Evolutionary conservation across 2,888 invertebrate genomes (phyloP).

Genomic region (Cephonodes hylas): DNA sequence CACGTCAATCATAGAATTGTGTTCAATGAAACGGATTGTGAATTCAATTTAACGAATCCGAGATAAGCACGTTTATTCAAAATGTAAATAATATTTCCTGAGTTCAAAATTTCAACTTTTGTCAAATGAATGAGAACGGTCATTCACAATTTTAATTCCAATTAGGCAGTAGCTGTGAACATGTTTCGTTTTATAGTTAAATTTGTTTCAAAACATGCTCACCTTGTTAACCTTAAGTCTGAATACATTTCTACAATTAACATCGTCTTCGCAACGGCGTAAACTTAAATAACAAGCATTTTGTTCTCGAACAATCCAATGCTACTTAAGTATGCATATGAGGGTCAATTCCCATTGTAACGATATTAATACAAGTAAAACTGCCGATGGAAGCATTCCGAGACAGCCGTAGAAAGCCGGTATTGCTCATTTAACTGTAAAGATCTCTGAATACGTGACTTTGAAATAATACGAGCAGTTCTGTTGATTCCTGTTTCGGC

Average conservation of each 20-base stretch:
- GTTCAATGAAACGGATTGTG: no score
- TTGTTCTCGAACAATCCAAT: conserved; percentile 22
- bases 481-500: conserved; percentile 28
- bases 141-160: not conserved
- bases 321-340: conserved; percentile 41
- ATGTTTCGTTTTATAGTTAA: not conserved
- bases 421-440: conserved; percentile 59
- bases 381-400: conserved; percentile 56
- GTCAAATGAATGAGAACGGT: not conserved
- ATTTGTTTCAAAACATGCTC: not conserved
- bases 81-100: not conserved
- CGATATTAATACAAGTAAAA: conserved; percentile 67
- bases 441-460: conserved; percentile 47
- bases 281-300: conserved; percentile 8
- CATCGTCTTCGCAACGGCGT: not conserved
- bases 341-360: conserved; percentile 60
- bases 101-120: not conserved
- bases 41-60: not conserved
- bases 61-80: no score
- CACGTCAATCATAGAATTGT: no score
- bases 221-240: conserved; percentile 1
- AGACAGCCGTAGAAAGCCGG: conserved; percentile 53
- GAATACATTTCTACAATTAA: not conserved
- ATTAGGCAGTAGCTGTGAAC: not conserved
- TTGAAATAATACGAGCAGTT: conserved; percentile 44